Evolutionary conservation across 2,888 invertebrate species (phyloP), one percentile per base, ranked within the genome.

Genomic region (Polymixis lichenea): DNA sequence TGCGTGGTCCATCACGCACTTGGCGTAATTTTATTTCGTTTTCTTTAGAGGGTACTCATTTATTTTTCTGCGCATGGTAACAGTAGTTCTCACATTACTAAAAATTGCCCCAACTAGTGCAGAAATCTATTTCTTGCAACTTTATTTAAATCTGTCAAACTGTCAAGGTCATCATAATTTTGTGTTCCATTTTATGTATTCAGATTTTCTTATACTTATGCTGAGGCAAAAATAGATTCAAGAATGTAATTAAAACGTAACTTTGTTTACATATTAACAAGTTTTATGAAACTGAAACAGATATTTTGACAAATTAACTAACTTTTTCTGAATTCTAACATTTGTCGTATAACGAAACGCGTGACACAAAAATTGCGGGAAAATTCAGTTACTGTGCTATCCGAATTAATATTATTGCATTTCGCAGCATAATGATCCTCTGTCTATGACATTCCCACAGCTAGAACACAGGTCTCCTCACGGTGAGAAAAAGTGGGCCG

Each of bases 151-250:
- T 61, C 76, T 87, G 89, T 90, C 89, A 90, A 82, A 83, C 80
- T 43, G 71, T 78, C 88, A 90, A 91, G 90, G 90, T 87, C 88
- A 81, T 84, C 70, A 51, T 66, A 73, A 46, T 76, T 61, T 49
- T 65, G 65, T 82, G 85, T 88, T 91, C 76, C 88, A 19, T 86
- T 88, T 64, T 49, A 87, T 22, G 38, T 2, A n/a, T 0, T 22
- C 46, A 43, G 19, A n/a, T 28, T 15, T 56, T n/a, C 2, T 0
- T 8, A 7, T 7, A 2, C 0, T 0, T 19, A 49, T 25, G 5
- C 0, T 25, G 9, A n/a, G 43, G 15, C 2, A n/a, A 49, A 49
- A 17, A 19, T 15, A 7, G 17, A 0, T 9, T 5, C 1, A 22
- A 17, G 0, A n/a, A 28, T 17, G 2, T 46, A 17, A 38, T 51